phyloP scores from a whole-genome alignment of 2,797 vertebrate species.

The Enteromius anoplus region DNA sequence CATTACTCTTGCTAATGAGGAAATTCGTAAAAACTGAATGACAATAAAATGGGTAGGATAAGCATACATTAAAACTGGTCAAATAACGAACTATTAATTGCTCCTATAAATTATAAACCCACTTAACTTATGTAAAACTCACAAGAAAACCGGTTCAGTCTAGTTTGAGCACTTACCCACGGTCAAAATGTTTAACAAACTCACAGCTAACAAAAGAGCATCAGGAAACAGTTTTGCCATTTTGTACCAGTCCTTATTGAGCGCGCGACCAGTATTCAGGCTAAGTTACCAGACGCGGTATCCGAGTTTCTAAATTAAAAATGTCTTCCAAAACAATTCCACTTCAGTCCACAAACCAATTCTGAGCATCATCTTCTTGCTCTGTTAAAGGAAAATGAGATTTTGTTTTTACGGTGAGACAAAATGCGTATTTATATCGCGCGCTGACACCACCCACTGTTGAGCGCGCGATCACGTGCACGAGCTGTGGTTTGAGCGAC shows the following conservation, averaged over 20 bases:
- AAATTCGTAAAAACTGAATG: neutral
- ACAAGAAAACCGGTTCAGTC: neutral
- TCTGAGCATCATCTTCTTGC: neutral
- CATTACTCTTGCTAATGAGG: neutral
- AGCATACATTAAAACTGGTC: neutral
- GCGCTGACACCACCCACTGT: conserved; percentile 25
- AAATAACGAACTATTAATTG: neutral
- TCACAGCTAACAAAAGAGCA: conserved; percentile 20
- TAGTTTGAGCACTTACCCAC: conserved; percentile 32
- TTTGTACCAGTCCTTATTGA: neutral
- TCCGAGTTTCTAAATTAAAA: neutral
- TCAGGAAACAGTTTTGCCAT: conserved; percentile 28
- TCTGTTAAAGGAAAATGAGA: neutral
- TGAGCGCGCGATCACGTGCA: neutral
- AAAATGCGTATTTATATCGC: conserved; percentile 17
- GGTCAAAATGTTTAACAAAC: conserved; percentile 35
- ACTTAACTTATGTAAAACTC: neutral
- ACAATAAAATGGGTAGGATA: neutral
- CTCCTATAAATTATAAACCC: neutral
- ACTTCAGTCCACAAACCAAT: neutral
- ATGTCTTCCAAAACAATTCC: neutral
- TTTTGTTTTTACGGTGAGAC: neutral
- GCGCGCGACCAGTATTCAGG: neutral
- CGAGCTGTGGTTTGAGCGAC: too few species aligned
- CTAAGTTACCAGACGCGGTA: neutral